Evolutionary conservation across 1,140 invertebrate species (phyloP).

Genomic region (Ips typographus): DNA sequence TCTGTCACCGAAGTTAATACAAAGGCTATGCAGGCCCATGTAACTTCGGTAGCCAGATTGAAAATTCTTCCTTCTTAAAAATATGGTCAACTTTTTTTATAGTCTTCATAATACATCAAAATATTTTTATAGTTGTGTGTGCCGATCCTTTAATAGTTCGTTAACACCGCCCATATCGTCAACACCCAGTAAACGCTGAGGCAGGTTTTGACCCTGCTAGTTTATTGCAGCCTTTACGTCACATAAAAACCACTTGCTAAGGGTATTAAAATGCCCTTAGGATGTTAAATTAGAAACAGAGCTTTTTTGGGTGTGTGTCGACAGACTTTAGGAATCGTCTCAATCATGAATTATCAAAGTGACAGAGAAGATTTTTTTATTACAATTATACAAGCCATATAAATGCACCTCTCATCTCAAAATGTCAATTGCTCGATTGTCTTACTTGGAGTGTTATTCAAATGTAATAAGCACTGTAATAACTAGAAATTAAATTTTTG

Average conservation of each 20-base stretch:
- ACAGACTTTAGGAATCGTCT: not conserved
- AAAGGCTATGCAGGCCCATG: not conserved
- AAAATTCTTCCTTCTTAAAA: too few species aligned
- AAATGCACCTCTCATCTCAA: too few species aligned
- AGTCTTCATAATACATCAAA: too few species aligned
- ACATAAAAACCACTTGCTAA: conserved; percentile 10
- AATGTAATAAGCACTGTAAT: too few species aligned
- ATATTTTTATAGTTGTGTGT: too few species aligned
- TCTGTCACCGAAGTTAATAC: conserved; percentile 1
- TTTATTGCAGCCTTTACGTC: conserved; percentile 3
- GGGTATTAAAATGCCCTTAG: conserved; percentile 9
- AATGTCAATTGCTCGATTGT: too few species aligned
- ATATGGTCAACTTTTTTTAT: too few species aligned
- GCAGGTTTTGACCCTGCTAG: conserved; percentile 4
- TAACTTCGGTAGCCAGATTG: not conserved
- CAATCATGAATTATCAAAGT: too few species aligned
- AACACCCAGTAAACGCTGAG: not conserved
- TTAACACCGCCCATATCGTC: conserved; percentile 3
- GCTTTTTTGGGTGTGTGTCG: not conserved
- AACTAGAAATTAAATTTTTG: too few species aligned
- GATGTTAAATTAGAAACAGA: conserved; percentile 1
- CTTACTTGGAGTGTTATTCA: too few species aligned
- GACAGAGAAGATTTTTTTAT: too few species aligned
- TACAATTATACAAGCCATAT: too few species aligned
- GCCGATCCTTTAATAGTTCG: not conserved